Evolutionary conservation across 2,797 vertebrate genomes (phyloP), one percentile per base, ranked within the genome.

Genomic region (Oophaga sylvatica): DNA sequence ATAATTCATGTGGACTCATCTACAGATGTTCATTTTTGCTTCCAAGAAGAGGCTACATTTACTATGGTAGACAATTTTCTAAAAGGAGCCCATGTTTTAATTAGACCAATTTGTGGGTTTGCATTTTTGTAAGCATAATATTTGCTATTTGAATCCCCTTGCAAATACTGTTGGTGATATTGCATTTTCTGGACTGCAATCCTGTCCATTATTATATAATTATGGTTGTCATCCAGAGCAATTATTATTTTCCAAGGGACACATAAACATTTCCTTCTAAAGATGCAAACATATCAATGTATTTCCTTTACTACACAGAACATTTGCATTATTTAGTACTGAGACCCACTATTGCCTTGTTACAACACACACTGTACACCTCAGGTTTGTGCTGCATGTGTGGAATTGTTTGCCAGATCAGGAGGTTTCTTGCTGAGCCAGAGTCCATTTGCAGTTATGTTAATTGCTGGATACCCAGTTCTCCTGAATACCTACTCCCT

Each of bases 391-490:
- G 13, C 65, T 70, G 29, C 26, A 8, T 86, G 31, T 70, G 20
- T 31, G 3, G 31, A 56, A 45, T 73, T 71, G 48, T 73, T 71
- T 80, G 85, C 76, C 75, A 77, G 48, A 29, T 86, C 85, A 80
- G 77, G 65, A 71, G 67, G 15, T 67, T n/a, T 80, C 65, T 45
- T 71, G 85, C 85, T 81, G 85, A 73, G 41, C 67, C 68, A 48
- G 56, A 60, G 84, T 67, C 84, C 84, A 85, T 85, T 60, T 86
- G 85, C 48, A 48, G 41, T 17, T 53, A 78, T 13, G 53, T 53
- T 29, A 82, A 48, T 82, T 68, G n/a, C 62, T 68, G 19, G 45
- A 65, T 53, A 48, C 63, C 62, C 80, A 67, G 35, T 45, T 75
- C 59, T 63, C 1, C n/a, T 81, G 60, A 48, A 65, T 7, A 16